Conservation (phyloP, 2,888 invertebrate species). For the Drosophila picticornis region DNA sequence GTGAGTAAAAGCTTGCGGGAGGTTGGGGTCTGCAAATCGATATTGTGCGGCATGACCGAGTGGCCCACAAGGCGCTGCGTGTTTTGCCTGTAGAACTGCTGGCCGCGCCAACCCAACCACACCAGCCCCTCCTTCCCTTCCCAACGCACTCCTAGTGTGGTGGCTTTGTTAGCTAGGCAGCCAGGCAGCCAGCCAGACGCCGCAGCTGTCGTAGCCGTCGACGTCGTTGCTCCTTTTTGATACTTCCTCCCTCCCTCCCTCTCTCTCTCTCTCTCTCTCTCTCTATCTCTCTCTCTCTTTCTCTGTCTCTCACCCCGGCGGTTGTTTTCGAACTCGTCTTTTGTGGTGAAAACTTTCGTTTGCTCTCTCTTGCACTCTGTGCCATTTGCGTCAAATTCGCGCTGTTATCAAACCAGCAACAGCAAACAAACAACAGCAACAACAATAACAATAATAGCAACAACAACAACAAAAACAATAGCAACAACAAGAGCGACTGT, state of each 20-base stretch:
- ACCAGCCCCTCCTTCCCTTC: background rate
- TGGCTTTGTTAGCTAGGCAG: slow-evolving; percentile 50
- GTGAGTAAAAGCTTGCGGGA: slow-evolving; percentile 53
- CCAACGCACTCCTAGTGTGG: slow-evolving; percentile 35
- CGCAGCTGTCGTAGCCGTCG: slow-evolving; percentile 42
- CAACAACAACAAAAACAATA: slow-evolving; percentile 26
- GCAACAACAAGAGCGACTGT: slow-evolving; percentile 25
- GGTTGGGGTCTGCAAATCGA: slow-evolving; percentile 64
- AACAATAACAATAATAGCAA: slow-evolving; percentile 19
- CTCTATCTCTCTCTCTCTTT: background rate
- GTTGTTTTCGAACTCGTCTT: slow-evolving; percentile 53
- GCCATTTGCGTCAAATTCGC: slow-evolving; percentile 57
- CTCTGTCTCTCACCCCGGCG: slow-evolving; percentile 39
- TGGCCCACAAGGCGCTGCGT: slow-evolving; percentile 70
- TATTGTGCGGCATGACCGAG: slow-evolving; percentile 79
- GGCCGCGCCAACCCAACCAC: slow-evolving; percentile 13
- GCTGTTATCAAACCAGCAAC: slow-evolving; percentile 70
- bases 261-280: background rate
- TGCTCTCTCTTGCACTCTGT: slow-evolving; percentile 40
- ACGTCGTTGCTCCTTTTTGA: slow-evolving; percentile 39
- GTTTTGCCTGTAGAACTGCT: slow-evolving; percentile 59
- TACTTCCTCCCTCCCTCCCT: slow-evolving; percentile 37
- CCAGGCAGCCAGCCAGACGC: slow-evolving; percentile 64
- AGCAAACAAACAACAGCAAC: slow-evolving; percentile 40
- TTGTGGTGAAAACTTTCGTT: slow-evolving; percentile 74